Percentiles rank a stretch among this genome's conserved stretches.
These are phyloP conservation scores for Stigmatopora argus DNA, from an alignment of 2,113 vertebrate genomes.

Conservation along the genomic window DNA sequence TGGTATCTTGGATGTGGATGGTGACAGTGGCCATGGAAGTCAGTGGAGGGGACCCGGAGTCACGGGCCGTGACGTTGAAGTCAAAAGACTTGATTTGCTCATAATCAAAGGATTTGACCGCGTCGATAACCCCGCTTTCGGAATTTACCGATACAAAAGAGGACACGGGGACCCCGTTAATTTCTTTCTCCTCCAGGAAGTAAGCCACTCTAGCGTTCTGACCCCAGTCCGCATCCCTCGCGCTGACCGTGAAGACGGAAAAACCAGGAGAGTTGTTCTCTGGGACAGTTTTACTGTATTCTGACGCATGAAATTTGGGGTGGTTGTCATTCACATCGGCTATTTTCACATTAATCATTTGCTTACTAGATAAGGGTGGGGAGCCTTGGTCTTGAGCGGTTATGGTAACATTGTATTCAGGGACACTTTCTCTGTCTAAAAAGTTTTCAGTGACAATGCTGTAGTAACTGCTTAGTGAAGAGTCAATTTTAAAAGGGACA, in stretches of 20 bases:
- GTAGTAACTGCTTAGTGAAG: conserved; percentile 17
- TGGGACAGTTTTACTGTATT: conserved; percentile 16
- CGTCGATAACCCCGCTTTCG: conserved; percentile 54
- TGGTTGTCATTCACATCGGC: conserved; percentile 53
- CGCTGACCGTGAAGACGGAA: conserved; percentile 17
- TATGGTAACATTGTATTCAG: conserved; percentile 31
- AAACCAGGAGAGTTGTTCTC: conserved; percentile 45
- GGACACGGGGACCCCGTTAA: conserved; percentile 22
- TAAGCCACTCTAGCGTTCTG: conserved; percentile 67
- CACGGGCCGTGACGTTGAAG: conserved; percentile 26
- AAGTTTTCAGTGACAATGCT: conserved; percentile 8
- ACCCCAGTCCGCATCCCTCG: conserved; percentile 28
- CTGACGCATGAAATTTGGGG: conserved; percentile 22
- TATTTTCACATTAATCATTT: conserved; percentile 20
- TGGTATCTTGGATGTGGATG: conserved; percentile 29
- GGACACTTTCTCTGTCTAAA: conserved; percentile 18
- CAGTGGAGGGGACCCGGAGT: conserved; percentile 31
- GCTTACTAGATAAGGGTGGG: conserved; percentile 19
- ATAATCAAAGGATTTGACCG: conserved; percentile 60
- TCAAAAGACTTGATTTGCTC: conserved; percentile 44
- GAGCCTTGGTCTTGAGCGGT: conserved; percentile 22
- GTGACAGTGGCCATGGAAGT: conserved; percentile 7
- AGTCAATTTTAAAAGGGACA: conserved; percentile 20
- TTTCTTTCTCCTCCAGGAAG: conserved; percentile 36
- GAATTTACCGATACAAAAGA: conserved; percentile 61